Percentiles rank a stretch among this genome's conserved stretches.
Evolutionary conservation across 2,888 invertebrate species (phyloP).

Genomic region (Zootermopsis nevadensis): DNA sequence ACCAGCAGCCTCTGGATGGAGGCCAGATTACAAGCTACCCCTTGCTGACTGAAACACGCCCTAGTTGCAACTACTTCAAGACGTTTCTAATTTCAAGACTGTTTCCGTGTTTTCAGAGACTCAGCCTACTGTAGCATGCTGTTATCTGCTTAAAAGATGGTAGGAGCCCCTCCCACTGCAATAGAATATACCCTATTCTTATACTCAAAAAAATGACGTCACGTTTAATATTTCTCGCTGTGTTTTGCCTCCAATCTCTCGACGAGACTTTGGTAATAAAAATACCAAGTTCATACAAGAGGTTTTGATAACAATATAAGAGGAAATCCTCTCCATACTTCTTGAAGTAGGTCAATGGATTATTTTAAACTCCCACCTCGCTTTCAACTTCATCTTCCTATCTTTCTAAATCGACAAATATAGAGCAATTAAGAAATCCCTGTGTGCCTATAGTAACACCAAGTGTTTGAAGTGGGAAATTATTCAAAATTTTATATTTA

Average conservation of each 20-base stretch:
- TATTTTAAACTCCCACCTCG: no score
- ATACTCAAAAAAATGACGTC: neutral
- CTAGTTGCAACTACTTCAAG: conserved; percentile 26
- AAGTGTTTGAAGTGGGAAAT: no score
- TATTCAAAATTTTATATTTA: no score
- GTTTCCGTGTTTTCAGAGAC: conserved; percentile 21
- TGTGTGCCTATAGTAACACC: no score
- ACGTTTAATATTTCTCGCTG: neutral
- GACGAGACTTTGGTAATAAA: neutral
- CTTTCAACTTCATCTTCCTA: no score
- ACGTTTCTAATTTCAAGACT: conserved; percentile 39
- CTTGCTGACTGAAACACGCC: conserved; percentile 40
- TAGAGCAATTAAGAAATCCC: no score
- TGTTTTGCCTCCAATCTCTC: neutral
- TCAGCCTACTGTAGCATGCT: neutral
- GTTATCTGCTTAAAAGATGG: conserved; percentile 2
- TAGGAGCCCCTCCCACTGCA: neutral
- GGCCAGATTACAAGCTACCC: conserved; percentile 6
- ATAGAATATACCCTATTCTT: neutral
- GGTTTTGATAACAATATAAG: no score
- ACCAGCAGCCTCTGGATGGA: neutral
- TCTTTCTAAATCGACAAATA: no score
- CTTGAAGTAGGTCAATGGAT: no score
- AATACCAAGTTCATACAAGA: no score
- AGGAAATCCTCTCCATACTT: no score